A percentile compares a stretch with the other conserved stretches of the same genome.
phyloP scores from a whole-genome alignment of 2,888 invertebrate species.

The Eumacrocentrus americanus region DNA sequence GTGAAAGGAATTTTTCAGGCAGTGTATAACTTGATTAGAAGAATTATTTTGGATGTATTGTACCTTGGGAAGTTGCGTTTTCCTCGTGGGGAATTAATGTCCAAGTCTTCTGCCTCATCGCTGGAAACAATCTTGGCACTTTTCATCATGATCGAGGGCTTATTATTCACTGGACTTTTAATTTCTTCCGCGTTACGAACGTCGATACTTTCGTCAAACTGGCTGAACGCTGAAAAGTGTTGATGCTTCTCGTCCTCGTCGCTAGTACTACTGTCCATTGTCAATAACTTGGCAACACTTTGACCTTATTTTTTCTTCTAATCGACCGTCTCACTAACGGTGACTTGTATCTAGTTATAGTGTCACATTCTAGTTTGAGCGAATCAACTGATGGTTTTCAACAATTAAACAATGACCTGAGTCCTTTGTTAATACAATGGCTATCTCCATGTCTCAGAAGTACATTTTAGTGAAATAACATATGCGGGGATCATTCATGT shows the following conservation, averaged over 20 bases:
- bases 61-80: conserved; percentile 41
- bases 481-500: not conserved
- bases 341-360: conserved; percentile 7
- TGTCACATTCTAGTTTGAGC: no score
- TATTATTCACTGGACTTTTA: conserved; percentile 61
- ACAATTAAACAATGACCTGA: no score
- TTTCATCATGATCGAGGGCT: conserved; percentile 39
- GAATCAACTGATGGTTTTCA: no score
- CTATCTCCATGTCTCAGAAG: conserved; percentile 13
- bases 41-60: not conserved
- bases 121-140: conserved; percentile 27
- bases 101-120: conserved; percentile 28
- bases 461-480: conserved; percentile 19
- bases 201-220: conserved; percentile 67
- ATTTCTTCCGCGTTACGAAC: conserved; percentile 67
- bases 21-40: not conserved
- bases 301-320: conserved; percentile 11
- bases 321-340: not conserved
- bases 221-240: conserved; percentile 49
- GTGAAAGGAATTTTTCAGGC: not conserved
- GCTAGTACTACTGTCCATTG: conserved; percentile 40
- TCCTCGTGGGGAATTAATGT: conserved; percentile 42
- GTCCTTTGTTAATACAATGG: no score
- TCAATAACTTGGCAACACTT: conserved; percentile 7
- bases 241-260: conserved; percentile 46